Percentiles rank a stretch among this genome's conserved stretches.
Evolutionary conservation across 2,113 vertebrate species (phyloP).

Genomic region (Gasterosteus nipponicus): DNA sequence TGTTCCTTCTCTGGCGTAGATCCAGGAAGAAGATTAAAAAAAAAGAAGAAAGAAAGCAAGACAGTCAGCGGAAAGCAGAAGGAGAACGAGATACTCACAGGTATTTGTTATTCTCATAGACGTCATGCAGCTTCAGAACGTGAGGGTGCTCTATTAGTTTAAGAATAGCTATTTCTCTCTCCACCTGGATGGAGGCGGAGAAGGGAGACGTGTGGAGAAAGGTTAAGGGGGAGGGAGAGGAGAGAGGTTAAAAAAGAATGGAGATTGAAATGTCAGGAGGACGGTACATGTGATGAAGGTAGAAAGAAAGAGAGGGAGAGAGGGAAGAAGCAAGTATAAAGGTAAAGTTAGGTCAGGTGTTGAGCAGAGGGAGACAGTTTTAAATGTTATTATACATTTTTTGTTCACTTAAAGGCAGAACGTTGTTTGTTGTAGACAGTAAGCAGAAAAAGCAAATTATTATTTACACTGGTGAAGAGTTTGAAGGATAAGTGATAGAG

Average conservation of each 20-base stretch:
- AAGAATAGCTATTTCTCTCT: slow-evolving; percentile 94
- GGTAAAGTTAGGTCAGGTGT: neutral
- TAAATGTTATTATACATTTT: neutral
- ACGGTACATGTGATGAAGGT: slow-evolving; percentile 11
- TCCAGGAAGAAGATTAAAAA: slow-evolving; percentile 8
- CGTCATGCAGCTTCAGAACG: slow-evolving; percentile 92
- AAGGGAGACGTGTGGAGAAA: slow-evolving; percentile 35
- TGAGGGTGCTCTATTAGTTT: slow-evolving; percentile 95
- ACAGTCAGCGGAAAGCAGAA: slow-evolving; percentile 18
- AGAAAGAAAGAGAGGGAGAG: neutral
- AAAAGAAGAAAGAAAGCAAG: neutral
- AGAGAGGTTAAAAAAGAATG: slow-evolving; percentile 33
- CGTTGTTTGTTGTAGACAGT: neutral
- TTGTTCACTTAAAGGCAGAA: slow-evolving; percentile 3
- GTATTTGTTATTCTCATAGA: slow-evolving; percentile 98
- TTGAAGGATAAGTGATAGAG: neutral
- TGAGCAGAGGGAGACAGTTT: neutral
- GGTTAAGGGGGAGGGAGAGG: slow-evolving; percentile 27
- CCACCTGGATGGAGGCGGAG: slow-evolving; percentile 82
- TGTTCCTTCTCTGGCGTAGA: slow-evolving; percentile 20
- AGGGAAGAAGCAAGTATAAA: neutral
- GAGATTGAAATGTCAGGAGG: slow-evolving; percentile 48
- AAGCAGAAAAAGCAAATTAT: neutral
- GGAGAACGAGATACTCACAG: slow-evolving; percentile 86
- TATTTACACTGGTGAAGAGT: neutral